Evolutionary conservation across 2,888 invertebrate species (phyloP).

Genomic region (Perizoma affinitatum): DNA sequence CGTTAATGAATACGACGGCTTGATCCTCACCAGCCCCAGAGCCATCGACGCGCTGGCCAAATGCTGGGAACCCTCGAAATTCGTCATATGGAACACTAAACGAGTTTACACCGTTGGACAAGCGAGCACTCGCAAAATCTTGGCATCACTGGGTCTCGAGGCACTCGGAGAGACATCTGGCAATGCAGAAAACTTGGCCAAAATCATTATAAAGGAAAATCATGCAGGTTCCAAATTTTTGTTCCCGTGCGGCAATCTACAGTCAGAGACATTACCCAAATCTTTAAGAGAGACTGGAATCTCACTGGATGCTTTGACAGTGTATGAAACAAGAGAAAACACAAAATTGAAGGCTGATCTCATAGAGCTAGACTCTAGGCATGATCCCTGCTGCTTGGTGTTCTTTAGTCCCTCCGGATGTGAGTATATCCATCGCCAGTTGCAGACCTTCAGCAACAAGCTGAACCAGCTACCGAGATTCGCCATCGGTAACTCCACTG

Average conservation of each 20-base stretch:
- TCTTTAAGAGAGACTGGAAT: constrained; percentile 53
- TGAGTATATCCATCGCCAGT: constrained; percentile 70
- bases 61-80: constrained; percentile 70
- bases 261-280: constrained; percentile 64
- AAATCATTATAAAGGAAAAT: constrained; percentile 61
- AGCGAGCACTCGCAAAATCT: constrained; percentile 58
- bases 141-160: constrained; percentile 62
- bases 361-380: constrained; percentile 51
- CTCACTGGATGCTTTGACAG: constrained; percentile 60
- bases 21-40: constrained; percentile 70
- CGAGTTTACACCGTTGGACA: constrained; percentile 70
- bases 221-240: constrained; percentile 55
- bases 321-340: constrained; percentile 76
- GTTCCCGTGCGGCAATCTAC: constrained; percentile 73
- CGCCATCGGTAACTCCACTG: constrained; percentile 77
- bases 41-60: constrained; percentile 68
- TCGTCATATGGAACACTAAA: constrained; percentile 62
- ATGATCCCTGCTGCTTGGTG: constrained; percentile 62
- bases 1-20: constrained; percentile 55
- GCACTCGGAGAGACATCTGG: constrained; percentile 62
- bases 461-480: constrained; percentile 68
- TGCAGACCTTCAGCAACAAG: constrained; percentile 69
- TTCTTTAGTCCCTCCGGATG: constrained; percentile 79
- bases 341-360: constrained; percentile 59
- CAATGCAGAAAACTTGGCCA: constrained; percentile 66